Evolutionary conservation across 2,113 vertebrate genomes (phyloP).

Genomic region (Microcebus tavaratra): DNA sequence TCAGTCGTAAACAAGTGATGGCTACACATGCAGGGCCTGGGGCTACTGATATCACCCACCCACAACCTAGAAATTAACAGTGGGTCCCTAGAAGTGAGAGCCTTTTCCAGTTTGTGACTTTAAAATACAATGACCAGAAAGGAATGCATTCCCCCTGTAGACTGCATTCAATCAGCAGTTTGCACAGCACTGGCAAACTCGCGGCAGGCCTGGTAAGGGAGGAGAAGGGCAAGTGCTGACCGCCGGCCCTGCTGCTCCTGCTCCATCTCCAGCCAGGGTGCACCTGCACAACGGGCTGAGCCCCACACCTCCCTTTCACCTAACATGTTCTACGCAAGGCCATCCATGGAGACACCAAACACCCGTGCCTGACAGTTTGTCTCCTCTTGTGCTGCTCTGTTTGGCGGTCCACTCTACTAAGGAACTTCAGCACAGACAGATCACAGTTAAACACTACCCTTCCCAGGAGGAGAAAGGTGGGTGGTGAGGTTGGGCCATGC

Average conservation of each 20-base stretch:
- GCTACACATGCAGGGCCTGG: background rate
- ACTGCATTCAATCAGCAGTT: background rate
- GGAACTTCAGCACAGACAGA: background rate
- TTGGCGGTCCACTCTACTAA: background rate
- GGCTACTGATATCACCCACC: background rate
- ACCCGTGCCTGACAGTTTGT: background rate
- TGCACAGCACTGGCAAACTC: background rate
- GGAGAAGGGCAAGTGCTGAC: background rate
- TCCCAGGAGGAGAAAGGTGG: background rate
- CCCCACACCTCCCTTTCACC: background rate
- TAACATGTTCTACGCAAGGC: background rate
- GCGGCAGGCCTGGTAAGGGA: background rate
- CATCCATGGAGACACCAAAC: background rate
- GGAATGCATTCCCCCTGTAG: background rate
- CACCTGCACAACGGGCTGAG: background rate
- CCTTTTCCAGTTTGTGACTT: slow-evolving; percentile 4
- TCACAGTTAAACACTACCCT: background rate
- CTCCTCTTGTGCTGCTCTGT: background rate
- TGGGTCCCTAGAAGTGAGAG: background rate
- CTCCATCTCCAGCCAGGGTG: background rate
- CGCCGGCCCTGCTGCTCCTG: background rate
- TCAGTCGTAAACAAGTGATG: background rate
- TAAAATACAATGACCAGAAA: background rate
- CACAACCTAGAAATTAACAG: background rate
- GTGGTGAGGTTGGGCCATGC: background rate